Base-by-base conservation (phyloP, 2,888 invertebrate species). In the Carcina quercana region DNA sequence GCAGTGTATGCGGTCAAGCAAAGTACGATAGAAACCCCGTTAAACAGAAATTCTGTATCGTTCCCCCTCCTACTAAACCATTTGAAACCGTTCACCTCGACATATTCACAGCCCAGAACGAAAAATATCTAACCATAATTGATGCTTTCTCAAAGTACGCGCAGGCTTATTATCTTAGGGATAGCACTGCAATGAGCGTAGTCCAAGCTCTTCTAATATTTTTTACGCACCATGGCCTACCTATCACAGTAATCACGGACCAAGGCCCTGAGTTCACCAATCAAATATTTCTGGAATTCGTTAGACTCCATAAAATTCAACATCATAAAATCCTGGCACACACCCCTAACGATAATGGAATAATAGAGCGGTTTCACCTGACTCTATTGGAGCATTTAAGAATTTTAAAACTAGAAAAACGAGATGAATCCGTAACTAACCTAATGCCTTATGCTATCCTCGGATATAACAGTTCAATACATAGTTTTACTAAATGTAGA, bases 211-310 rank as follows among this genome's bases (percentile, higher is more conserved):
- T 38, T 21, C 21, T 43, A 15, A 30, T 5, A 3, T 51, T 34
- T 19, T 34, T 31, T 10, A 43, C 47, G 0, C 50, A 53, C 20
- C 48, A 50, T 26, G 43, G 44, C 0, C 1, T 46, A 2, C 48
- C 48, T 0, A 2, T 45, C 4, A 44, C 41, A 0, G 15, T 52
- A 15, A 28, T 42, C 1, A 43, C 46, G 2, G 48, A 53, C 14
- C 27, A 40, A 6, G 49, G 45, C 1, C 27, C 44, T 2, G 48
- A 50, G 30, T 50, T 47, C n/a, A 45, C 44, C 0, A 50, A 51
- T 24, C 44, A 46, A 19, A 5, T 49, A 5, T 37, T 49, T 20
- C 20, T 22, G 7, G 37, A 37, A 28, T 32, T 32, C 13, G 32
- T 8, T 8, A 13, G 6, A 30, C 27, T 26, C 27, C 34, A 19